Evolutionary conservation across 2,888 invertebrate species (phyloP).

Genomic region (Dryobotodes eremita): DNA sequence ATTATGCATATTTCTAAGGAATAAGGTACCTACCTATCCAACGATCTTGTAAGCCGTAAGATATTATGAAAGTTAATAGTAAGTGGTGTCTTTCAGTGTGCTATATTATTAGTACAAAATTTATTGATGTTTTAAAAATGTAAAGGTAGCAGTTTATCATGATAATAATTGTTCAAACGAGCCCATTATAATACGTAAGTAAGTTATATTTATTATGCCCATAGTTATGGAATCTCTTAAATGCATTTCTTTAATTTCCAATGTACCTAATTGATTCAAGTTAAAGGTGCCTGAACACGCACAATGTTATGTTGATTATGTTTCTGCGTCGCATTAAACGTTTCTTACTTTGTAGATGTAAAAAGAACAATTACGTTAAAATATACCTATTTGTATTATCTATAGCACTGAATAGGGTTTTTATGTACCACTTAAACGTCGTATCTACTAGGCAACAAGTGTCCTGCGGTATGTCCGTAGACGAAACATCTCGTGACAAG

Average conservation of each 20-base stretch:
- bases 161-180: slow-evolving; percentile 9
- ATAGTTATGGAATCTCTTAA: slow-evolving; percentile 31
- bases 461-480: background rate
- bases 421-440: slow-evolving; percentile 24
- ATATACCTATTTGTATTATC: slow-evolving; percentile 22
- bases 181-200: slow-evolving; percentile 18
- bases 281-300: slow-evolving; percentile 42
- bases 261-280: background rate
- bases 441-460: slow-evolving; percentile 11
- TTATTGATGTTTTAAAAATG: slow-evolving; percentile 16
- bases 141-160: slow-evolving; percentile 3
- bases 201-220: slow-evolving; percentile 21
- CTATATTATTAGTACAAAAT: slow-evolving; percentile 14
- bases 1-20: slow-evolving; percentile 28
- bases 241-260: slow-evolving; percentile 14
- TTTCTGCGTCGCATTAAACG: slow-evolving; percentile 23
- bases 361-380: slow-evolving; percentile 29
- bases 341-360: slow-evolving; percentile 36
- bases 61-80: background rate
- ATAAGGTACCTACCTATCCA: slow-evolving; percentile 16
- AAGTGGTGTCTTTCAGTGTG: slow-evolving; percentile 25
- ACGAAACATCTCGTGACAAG: background rate
- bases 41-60: slow-evolving; percentile 5
- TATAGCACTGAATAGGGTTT: slow-evolving; percentile 25
- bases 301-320: slow-evolving; percentile 48